phyloP scores from a whole-genome alignment of 2,888 invertebrate genomes.

The Blera fallax region DNA sequence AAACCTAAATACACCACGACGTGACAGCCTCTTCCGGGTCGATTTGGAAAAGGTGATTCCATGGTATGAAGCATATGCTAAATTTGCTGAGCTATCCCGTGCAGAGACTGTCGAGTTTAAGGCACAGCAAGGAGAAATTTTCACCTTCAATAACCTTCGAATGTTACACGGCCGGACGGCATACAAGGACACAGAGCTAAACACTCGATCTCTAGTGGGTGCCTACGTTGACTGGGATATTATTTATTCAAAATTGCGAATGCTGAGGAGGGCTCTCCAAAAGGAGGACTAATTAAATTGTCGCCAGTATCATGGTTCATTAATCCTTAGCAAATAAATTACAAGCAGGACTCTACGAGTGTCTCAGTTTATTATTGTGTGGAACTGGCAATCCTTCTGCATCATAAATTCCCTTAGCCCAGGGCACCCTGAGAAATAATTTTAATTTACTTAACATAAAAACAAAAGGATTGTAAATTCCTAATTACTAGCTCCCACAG shows the following conservation, averaged over 20 bases:
- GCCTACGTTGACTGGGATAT: conserved; percentile 91
- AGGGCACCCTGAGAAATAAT: not conserved
- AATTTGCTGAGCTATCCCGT: conserved; percentile 85
- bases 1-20: conserved; percentile 88
- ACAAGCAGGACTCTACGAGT: not conserved
- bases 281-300: conserved; percentile 24
- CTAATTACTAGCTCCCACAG: conserved; percentile 10
- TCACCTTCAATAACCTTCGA: conserved; percentile 88
- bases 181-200: conserved; percentile 84
- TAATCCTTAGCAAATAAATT: conserved; percentile 33
- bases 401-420: conserved; percentile 4
- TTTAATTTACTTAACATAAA: conserved; percentile 11
- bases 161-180: conserved; percentile 87
- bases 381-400: not conserved
- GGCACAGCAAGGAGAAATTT: conserved; percentile 85
- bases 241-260: conserved; percentile 84
- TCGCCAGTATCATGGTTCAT: not conserved
- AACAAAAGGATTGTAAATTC: conserved; percentile 11
- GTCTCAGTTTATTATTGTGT: not conserved
- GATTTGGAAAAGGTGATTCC: conserved; percentile 84
- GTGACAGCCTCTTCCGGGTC: conserved; percentile 86
- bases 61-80: conserved; percentile 87
- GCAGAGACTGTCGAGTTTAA: conserved; percentile 86
- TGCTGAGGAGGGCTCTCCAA: conserved; percentile 37
- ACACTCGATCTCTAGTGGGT: conserved; percentile 86